Conservation (phyloP, 2,797 vertebrate species). For the Gouania willdenowi region DNA sequence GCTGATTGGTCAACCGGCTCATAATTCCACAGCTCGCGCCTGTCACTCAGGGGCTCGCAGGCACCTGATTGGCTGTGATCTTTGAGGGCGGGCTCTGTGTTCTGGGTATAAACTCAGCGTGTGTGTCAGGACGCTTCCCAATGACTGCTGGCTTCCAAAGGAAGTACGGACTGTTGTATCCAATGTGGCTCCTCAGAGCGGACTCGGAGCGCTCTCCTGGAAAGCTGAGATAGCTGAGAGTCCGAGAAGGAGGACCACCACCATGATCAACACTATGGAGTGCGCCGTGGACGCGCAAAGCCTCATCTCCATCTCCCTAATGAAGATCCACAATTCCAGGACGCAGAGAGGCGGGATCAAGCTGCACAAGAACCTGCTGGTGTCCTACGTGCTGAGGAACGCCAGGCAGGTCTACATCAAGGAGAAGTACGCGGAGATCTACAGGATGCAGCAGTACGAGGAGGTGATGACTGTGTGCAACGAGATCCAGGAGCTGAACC, state of each 20-base stretch:
- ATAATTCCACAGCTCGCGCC: constrained; percentile 24
- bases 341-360: constrained; percentile 94
- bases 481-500: constrained; percentile 86
- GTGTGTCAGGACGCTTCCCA: constrained; percentile 62
- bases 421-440: constrained; percentile 94
- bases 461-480: constrained; percentile 81
- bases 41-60: constrained; percentile 46
- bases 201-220: constrained; percentile 60
- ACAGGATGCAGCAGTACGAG: constrained; percentile 89
- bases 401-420: constrained; percentile 95
- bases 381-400: constrained; percentile 95
- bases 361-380: constrained; percentile 97
- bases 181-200: constrained; percentile 69
- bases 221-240: constrained; percentile 44
- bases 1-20: constrained; percentile 62
- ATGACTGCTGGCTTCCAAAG: constrained; percentile 70
- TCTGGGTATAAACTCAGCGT: constrained; percentile 67
- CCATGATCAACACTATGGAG: constrained; percentile 81
- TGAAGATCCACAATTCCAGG: constrained; percentile 96
- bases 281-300: constrained; percentile 91
- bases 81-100: constrained; percentile 49
- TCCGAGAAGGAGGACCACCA: constrained; percentile 10
- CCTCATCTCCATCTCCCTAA: constrained; percentile 91
- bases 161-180: constrained; percentile 36
- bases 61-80: constrained; percentile 44